Evolutionary conservation across 2,113 vertebrate genomes (phyloP).

Genomic region (Seriola rivoliana): DNA sequence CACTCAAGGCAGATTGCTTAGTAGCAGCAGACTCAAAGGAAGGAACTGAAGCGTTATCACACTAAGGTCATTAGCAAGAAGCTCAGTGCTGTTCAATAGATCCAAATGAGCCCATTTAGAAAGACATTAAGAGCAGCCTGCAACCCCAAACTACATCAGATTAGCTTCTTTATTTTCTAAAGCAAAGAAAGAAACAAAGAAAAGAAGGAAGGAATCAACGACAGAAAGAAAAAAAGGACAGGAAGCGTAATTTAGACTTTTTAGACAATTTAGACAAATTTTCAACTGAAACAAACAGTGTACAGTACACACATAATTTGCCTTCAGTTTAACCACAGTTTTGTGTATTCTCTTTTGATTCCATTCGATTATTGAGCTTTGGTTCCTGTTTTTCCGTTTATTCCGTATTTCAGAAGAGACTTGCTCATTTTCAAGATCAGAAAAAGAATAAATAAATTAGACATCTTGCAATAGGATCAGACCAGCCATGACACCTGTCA

Average conservation of each 20-base stretch:
- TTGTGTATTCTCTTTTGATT: background rate
- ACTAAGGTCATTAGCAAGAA: slow-evolving; percentile 66
- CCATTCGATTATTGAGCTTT: background rate
- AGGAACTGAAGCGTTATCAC: slow-evolving; percentile 64
- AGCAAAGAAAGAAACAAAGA: slow-evolving; percentile 32
- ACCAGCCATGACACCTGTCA: too few relatives aligned
- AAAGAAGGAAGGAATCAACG: background rate
- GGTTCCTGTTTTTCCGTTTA: background rate
- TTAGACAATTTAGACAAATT: background rate
- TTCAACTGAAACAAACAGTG: slow-evolving; percentile 10
- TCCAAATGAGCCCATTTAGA: slow-evolving; percentile 70
- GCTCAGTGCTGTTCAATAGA: slow-evolving; percentile 63
- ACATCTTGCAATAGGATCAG: too few relatives aligned
- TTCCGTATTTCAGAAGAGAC: background rate
- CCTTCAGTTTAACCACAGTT: background rate
- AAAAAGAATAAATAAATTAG: background rate
- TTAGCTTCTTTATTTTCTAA: slow-evolving; percentile 49
- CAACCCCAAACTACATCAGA: slow-evolving; percentile 54
- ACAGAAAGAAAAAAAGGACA: background rate
- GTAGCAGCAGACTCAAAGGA: slow-evolving; percentile 44
- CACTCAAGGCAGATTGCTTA: slow-evolving; percentile 24
- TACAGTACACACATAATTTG: background rate
- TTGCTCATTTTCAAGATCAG: background rate
- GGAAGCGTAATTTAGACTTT: background rate
- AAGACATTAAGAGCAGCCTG: slow-evolving; percentile 64